A percentile compares a stretch with the other conserved stretches of the same genome.
Conservation (phyloP, 2,888 invertebrate species). For the Lasioglossum lativentre region DNA sequence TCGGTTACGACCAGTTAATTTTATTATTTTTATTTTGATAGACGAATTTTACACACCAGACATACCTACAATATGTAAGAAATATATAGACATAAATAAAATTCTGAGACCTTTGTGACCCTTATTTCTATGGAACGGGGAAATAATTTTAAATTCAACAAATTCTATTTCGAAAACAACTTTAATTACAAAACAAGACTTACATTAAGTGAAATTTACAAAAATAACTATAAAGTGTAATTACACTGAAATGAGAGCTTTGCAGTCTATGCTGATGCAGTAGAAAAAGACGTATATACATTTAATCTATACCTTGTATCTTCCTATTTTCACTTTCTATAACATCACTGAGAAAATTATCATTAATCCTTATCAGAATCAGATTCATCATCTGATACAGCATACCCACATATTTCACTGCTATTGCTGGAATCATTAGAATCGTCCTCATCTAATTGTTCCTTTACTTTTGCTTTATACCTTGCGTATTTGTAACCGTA, state of each 20-base stretch:
- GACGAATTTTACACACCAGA: constrained; percentile 82
- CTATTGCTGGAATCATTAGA: constrained; percentile 54
- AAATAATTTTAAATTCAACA: neutral
- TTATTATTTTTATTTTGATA: constrained; percentile 83
- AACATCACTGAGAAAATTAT: neutral
- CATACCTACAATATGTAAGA: constrained; percentile 82
- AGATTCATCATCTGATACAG: neutral
- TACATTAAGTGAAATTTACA: neutral
- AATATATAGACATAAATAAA: constrained; percentile 81
- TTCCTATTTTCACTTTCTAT: neutral
- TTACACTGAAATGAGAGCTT: neutral
- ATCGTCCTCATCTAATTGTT: constrained; percentile 72
- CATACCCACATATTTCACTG: constrained; percentile 7
- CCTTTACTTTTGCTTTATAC: constrained; percentile 87
- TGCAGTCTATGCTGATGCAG: neutral
- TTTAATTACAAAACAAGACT: constrained; percentile 21
- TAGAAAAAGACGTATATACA: constrained; percentile 17
- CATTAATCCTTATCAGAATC: neutral
- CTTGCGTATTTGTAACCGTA: constrained; percentile 89
- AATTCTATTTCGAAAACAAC: neutral
- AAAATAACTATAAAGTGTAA: neutral
- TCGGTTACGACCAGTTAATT: constrained; percentile 67
- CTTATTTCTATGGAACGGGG: constrained; percentile 45
- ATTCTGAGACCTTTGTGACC: constrained; percentile 77
- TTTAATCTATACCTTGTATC: neutral